Conservation (phyloP, 2,113 vertebrate species). For the Scolopax mira region DNA sequence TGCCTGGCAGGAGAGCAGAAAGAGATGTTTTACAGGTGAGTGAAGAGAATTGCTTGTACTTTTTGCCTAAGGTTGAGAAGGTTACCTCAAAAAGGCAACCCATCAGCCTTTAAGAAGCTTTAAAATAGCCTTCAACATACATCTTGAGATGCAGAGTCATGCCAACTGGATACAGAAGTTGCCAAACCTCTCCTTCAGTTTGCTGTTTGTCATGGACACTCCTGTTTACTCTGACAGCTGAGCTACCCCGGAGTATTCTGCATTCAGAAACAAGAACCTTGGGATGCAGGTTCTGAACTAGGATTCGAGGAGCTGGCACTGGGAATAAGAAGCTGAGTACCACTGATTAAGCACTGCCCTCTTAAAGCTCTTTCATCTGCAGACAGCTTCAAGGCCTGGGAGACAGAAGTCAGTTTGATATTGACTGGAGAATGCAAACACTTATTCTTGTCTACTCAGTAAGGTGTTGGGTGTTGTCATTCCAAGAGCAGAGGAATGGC, state of each 20-base stretch:
- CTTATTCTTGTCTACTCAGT: neutral
- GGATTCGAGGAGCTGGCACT: neutral
- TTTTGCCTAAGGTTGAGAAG: neutral
- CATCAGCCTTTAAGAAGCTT: neutral
- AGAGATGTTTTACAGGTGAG: neutral
- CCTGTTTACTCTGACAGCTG: neutral
- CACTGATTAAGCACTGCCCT: neutral
- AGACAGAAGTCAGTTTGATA: neutral
- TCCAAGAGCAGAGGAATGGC: neutral
- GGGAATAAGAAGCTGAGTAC: neutral
- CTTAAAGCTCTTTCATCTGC: neutral
- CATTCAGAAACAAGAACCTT: neutral
- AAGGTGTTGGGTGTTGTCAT: fast-evolving
- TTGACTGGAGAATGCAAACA: neutral
- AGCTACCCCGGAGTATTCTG: neutral
- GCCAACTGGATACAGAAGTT: neutral
- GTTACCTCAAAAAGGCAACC: neutral
- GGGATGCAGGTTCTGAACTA: neutral
- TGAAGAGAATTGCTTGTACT: neutral
- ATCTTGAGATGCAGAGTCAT: neutral
- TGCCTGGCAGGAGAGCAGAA: neutral
- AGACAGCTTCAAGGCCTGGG: neutral
- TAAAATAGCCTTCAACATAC: fast-evolving
- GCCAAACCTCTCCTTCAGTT: neutral
- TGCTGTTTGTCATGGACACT: neutral